Evolutionary conservation across 2,113 vertebrate species (phyloP).

Genomic region (Erpornis zantholeuca): DNA sequence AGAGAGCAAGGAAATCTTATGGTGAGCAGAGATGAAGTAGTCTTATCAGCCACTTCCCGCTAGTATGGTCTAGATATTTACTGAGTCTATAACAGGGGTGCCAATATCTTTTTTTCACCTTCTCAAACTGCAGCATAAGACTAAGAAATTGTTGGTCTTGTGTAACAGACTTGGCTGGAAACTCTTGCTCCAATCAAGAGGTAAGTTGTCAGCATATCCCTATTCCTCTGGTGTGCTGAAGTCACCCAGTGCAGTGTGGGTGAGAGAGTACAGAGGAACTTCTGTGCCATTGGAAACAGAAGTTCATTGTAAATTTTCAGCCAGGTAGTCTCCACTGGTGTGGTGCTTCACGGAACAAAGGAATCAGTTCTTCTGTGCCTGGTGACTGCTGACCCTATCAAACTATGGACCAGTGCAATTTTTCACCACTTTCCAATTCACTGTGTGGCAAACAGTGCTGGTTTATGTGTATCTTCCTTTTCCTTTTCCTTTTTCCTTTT

Average conservation of each 20-base stretch:
- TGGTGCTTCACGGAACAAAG: neutral
- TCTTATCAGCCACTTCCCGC: neutral
- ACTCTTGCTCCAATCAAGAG: neutral
- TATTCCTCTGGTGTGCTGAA: neutral
- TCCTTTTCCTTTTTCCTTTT: neutral
- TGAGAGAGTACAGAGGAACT: neutral
- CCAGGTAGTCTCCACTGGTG: neutral
- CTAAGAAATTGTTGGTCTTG: neutral
- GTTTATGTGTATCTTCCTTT: neutral
- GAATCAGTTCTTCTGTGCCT: neutral
- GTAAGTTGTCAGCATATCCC: neutral
- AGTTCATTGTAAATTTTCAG: neutral
- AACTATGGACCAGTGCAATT: neutral
- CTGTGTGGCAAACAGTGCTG: neutral
- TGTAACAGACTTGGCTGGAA: neutral
- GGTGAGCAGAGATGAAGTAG: neutral
- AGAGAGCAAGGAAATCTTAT: neutral
- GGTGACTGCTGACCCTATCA: fast-evolving
- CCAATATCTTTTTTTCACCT: neutral
- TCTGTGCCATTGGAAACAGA: neutral
- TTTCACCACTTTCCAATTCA: neutral
- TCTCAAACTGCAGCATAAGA: neutral
- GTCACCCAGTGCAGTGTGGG: neutral
- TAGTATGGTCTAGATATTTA: neutral
- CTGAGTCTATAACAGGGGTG: neutral